Evolutionary conservation across 2,888 invertebrate genomes (phyloP), one percentile per base, ranked within the genome.

Genomic region (Pteria penguin): DNA sequence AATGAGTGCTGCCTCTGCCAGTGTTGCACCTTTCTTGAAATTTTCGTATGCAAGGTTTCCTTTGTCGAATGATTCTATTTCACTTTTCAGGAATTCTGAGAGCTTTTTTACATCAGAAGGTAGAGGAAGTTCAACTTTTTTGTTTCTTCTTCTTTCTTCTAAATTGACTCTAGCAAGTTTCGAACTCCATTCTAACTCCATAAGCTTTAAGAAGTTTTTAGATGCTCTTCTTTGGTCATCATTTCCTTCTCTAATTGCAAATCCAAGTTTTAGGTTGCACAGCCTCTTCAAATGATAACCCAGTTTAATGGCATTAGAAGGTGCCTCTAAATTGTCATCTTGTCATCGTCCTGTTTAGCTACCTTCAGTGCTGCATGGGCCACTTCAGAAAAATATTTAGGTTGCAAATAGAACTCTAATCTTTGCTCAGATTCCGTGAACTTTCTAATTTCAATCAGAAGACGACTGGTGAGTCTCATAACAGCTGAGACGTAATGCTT

Each of bases 261-360:
- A 36, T 14, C 60, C 70, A 4, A 60, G 22, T 60, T 60, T 58
- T 2, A 61, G 18, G 4, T 60, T 36, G 11, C 36, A 26, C 1
- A 70, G 2, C 45, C 70, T 70, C 31, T 70, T 70, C n/a, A 70
- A 45, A 27, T 70, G 33, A 26, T 70, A 70, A 26, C 60, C 33
- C 2, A 70, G 61, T 26, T 70, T 70, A 1, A 70, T 70, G 36
- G 70, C 70, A 70, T 70, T 70, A 3, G 70, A 70, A 24, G 70
- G 70, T 27, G 70, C 70, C 31, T 60, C 18, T 24, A 70, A 26
- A 26, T 45, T 70, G 18, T 70, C 69, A 24, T 70, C 36, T 22
- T 70, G 22, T 36, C 60, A 27, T 27, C 29, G 22, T 70, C 70
- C 45, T 70, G 70, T 60, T 60, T 70, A 0, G 70, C 58, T n/a